Evolutionary conservation across 2,888 invertebrate species (phyloP), one percentile per base, ranked within the genome.

Genomic region (Ophioninae sp.): DNA sequence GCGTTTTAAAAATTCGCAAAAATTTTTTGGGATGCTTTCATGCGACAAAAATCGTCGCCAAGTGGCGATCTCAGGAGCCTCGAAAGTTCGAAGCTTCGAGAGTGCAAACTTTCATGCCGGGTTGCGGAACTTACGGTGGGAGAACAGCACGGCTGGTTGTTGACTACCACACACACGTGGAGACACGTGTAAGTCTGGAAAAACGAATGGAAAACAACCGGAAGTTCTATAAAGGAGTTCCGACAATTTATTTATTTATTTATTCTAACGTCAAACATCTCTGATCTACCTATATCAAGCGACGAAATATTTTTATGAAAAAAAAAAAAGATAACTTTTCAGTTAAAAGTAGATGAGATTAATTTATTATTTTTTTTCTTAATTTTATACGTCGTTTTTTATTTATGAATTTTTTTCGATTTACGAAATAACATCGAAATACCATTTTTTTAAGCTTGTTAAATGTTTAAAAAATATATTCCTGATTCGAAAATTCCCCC

Each of bases 161-260:
- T 97, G 94, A 96, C 96, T 91, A 95, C 93, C 92, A 97, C 96
- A 94, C 97, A 97, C 93, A 97, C 97, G 94, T 97, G 97, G 88
- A 97, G 95, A 93, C 97, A 96, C 91, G 97, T 97, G 95, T 97
- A 97, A 87, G 96, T 97, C 97, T 97, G 97, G 93, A 92, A 91
- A 88, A 86, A 88, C 39, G 94, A 83, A 84, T 82, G 86, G 87
- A 86, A 89, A 88, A 85, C 79, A 80, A 89, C 86, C 87, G 86
- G 86, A 85, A 85, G 88, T 87, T 86, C 81, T 23, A 82, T 86
- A 10, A 61, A 17, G 10, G 56, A 64, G 10, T 70, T 75, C 41
- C 41, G 57, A 56, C n/a, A 62, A 37, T 44, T 30, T 39, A 39
- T 10, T 50, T 50, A 17, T 50, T 50, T 17, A 10, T 50, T 50